Evolutionary conservation across 2,888 invertebrate species (phyloP).

Genomic region (Melipona bicolor): DNA sequence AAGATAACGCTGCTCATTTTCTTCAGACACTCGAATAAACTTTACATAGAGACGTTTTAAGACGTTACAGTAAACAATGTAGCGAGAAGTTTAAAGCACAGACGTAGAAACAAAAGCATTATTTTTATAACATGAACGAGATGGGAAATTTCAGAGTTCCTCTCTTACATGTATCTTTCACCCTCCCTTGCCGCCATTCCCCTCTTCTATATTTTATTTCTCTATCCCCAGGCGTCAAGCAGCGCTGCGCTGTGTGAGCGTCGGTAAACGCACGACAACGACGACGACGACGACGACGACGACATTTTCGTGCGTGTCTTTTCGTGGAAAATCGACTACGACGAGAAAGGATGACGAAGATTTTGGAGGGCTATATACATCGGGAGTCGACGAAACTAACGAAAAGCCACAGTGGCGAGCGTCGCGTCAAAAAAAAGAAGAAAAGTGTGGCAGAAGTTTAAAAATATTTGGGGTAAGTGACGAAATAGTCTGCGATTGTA

Average conservation of each 20-base stretch:
- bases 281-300: background rate
- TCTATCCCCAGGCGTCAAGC: conserved; percentile 23
- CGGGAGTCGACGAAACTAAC: conserved; percentile 22
- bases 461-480: conserved; percentile 72
- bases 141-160: conserved; percentile 27
- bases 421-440: conserved; percentile 27
- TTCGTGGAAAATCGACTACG: conserved; percentile 60
- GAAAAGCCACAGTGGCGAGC: conserved; percentile 20
- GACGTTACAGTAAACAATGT: background rate
- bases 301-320: conserved; percentile 57
- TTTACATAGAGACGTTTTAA: background rate
- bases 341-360: conserved; percentile 33
- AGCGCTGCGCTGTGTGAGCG: conserved; percentile 39
- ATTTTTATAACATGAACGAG: conserved; percentile 16
- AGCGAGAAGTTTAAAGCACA: background rate
- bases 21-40: too few species aligned
- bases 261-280: conserved; percentile 24
- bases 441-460: conserved; percentile 55
- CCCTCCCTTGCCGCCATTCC: conserved; percentile 46
- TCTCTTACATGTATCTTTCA: conserved; percentile 49
- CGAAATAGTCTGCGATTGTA: conserved; percentile 50
- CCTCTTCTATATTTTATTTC: conserved; percentile 27
- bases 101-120: background rate
- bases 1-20: too few species aligned
- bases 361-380: conserved; percentile 22